Base-by-base conservation (phyloP, 2,888 invertebrate genomes). In the Ephialtes manifestator region DNA sequence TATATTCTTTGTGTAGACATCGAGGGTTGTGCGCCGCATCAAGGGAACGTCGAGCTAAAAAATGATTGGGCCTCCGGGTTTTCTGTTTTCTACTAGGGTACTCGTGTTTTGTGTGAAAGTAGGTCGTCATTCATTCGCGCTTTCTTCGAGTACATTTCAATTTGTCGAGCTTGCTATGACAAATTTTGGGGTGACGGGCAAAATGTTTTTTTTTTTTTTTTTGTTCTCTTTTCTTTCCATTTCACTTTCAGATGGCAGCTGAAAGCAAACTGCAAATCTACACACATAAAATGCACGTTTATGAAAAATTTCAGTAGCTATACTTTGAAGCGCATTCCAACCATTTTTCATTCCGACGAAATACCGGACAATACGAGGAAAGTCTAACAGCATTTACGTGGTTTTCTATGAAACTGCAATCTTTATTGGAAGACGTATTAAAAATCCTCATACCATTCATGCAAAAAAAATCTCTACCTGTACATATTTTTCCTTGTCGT, bases 71-170 rank as follows among this genome's bases (percentile, higher is more conserved):
- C 78, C 67, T 35, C 55, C 71, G 58, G 72, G 81, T 53, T 82
- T 82, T 48, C 63, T 77, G 68, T 81, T 78, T 75, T 81, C 31
- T 28, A 55, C 53, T 48, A n/a, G 43, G 55, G 70, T 72, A 70
- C 79, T 72, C 76, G 75, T 76, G 75, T 76, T 84, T 63, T 48
- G 77, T 63, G 31, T 76, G 48, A 65, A 81, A 85, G 80, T 85
- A 67, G 82, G 75, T 84, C 80, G 85, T 76, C 82, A 72, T 75
- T 84, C 82, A 80, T 85, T 82, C 76, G 65, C 31, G 53, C 31
- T 71, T 85, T 78, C 60, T 53, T 75, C 82, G 82, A 76, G 68
- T 79, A 79, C 71, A 82, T 86, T 80, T 85, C 79, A 82, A 85
- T 82, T 85, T 85, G 63, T 63, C 43, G 55, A 70, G 75, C 48